phyloP scores from a whole-genome alignment of 2,113 vertebrate species.

The Arenaria interpres region DNA sequence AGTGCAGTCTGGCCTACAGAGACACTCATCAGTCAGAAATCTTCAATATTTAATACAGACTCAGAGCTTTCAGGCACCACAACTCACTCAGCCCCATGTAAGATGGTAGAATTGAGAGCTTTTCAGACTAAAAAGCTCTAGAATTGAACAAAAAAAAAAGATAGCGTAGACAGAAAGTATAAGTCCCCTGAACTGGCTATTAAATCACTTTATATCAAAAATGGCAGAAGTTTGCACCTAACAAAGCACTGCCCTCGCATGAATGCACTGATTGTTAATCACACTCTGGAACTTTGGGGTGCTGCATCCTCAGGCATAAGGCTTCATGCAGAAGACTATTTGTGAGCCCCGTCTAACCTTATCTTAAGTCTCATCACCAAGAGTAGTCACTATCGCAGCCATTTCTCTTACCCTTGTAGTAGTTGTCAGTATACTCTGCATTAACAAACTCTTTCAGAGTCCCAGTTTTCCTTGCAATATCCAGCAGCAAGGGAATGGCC shows the following conservation, averaged over 20 bases:
- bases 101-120: background rate
- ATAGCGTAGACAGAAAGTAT: background rate
- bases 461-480: conserved; percentile 84
- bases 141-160: background rate
- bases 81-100: background rate
- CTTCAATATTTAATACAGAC: background rate
- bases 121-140: background rate
- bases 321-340: background rate
- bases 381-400: background rate
- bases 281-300: background rate
- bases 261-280: background rate
- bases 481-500: conserved; percentile 83
- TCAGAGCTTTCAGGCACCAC: background rate
- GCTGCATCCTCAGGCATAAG: background rate
- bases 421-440: conserved; percentile 84
- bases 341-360: background rate
- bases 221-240: background rate
- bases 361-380: background rate
- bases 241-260: background rate
- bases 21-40: background rate
- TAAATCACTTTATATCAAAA: background rate
- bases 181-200: background rate
- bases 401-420: conserved; percentile 86
- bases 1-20: conserved; percentile 91
- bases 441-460: conserved; percentile 88